Conservation (phyloP, 2,797 vertebrate genomes). For the Siniperca obscura region DNA sequence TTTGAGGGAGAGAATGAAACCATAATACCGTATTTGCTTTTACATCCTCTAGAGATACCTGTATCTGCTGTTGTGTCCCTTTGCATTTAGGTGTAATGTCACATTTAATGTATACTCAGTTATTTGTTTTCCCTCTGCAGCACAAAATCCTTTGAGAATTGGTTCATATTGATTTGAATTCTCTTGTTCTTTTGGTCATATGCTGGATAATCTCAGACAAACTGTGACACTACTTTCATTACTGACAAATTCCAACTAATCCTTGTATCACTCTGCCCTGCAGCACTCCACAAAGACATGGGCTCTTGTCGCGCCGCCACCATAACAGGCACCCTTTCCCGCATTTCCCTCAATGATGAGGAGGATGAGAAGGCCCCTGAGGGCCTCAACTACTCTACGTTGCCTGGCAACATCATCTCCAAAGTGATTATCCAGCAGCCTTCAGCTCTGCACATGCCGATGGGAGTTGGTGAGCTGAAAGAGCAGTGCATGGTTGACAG, state of each 20-base stretch:
- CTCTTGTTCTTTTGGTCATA: slow-evolving; percentile 42
- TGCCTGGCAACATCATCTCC: slow-evolving; percentile 99
- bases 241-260: slow-evolving; percentile 57
- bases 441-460: slow-evolving; percentile 93
- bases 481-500: slow-evolving; percentile 93
- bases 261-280: slow-evolving; percentile 61
- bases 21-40: slow-evolving; percentile 45
- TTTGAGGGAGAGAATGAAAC: slow-evolving; percentile 33
- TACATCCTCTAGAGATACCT: slow-evolving; percentile 48
- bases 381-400: slow-evolving; percentile 96
- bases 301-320: slow-evolving; percentile 96
- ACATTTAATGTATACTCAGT: slow-evolving; percentile 43
- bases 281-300: slow-evolving; percentile 99
- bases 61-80: slow-evolving; percentile 33
- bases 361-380: slow-evolving; percentile 94
- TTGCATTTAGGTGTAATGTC: slow-evolving; percentile 44
- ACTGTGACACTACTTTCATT: slow-evolving; percentile 55
- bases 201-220: slow-evolving; percentile 52
- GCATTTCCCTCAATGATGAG: slow-evolving; percentile 98
- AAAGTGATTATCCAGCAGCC: slow-evolving; percentile 99
- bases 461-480: slow-evolving; percentile 92
- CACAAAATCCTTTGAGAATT: slow-evolving; percentile 40
- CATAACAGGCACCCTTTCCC: slow-evolving; percentile 97
- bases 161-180: slow-evolving; percentile 47
- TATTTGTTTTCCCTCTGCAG: slow-evolving; percentile 46